Evolutionary conservation across 2,888 invertebrate genomes (phyloP).

Genomic region (Dolomedes plantarius): DNA sequence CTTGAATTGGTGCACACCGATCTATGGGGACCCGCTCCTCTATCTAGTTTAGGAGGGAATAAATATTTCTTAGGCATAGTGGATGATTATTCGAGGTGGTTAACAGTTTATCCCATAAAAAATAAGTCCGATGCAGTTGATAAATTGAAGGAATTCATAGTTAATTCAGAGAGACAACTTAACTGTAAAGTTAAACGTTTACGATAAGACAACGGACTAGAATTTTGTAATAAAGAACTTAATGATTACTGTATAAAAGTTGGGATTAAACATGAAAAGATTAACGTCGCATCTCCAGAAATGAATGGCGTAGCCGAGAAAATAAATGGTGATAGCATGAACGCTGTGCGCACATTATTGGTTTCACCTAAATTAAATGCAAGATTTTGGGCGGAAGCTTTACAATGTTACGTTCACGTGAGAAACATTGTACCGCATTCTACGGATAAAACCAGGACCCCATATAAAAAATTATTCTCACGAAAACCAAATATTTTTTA

Average conservation of each 20-base stretch:
- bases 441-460: not conserved
- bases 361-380: not conserved
- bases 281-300: not conserved
- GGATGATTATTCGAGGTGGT: not conserved
- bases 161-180: not conserved
- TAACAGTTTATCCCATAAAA: not conserved
- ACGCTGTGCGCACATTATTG: not conserved
- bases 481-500: not conserved
- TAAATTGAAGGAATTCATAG: not conserved
- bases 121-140: not conserved
- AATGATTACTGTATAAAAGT: not conserved
- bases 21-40: not conserved
- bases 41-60: not conserved
- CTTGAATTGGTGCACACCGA: no score
- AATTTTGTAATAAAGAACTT: not conserved
- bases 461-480: not conserved
- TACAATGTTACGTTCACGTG: not conserved
- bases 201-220: no score
- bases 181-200: not conserved
- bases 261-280: not conserved
- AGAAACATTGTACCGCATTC: not conserved
- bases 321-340: not conserved
- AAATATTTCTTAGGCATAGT: conserved; percentile 4
- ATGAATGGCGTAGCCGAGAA: conserved; percentile 3
- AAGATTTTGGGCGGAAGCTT: not conserved